Evolutionary conservation across 2,888 invertebrate species (phyloP).

Genomic region (Dicycla oo): DNA sequence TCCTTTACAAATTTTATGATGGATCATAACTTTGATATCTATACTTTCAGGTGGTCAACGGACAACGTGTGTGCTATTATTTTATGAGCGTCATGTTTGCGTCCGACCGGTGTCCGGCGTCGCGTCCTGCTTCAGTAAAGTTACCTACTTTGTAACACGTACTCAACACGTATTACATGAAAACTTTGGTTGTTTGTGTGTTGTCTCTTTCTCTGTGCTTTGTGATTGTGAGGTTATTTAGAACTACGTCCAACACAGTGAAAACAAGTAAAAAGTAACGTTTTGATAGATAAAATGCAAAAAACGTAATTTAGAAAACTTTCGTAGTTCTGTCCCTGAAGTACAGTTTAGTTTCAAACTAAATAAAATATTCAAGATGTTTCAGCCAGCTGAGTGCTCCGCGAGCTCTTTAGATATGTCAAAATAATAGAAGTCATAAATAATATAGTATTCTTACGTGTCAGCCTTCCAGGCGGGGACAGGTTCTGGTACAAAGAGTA

Average conservation of each 20-base stretch:
- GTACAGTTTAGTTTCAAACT: slow-evolving; percentile 27
- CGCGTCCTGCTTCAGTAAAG: slow-evolving; percentile 22
- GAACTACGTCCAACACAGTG: not conserved
- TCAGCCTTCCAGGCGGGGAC: slow-evolving; percentile 81
- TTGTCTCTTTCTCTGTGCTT: slow-evolving; percentile 13
- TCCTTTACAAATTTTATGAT: not conserved
- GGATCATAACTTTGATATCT: not conserved
- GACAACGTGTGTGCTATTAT: not conserved
- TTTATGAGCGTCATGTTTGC: slow-evolving; percentile 7
- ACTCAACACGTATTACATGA: slow-evolving; percentile 1
- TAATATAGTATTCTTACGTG: slow-evolving; percentile 72
- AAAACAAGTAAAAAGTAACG: not conserved
- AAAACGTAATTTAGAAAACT: not conserved
- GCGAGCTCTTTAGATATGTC: not conserved
- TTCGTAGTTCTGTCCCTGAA: not conserved
- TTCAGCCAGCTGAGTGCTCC: slow-evolving; percentile 13
- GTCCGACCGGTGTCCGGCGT: slow-evolving; percentile 2
- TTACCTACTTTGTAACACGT: slow-evolving; percentile 17
- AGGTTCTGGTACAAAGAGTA: slow-evolving; percentile 81
- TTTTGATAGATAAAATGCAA: not conserved
- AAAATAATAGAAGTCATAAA: slow-evolving; percentile 20
- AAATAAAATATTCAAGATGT: slow-evolving; percentile 37
- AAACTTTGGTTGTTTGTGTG: slow-evolving; percentile 42
- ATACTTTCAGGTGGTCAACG: slow-evolving; percentile 9
- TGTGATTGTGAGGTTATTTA: not conserved